Conservation (phyloP, 2,113 vertebrate species). For the Cebidichthys violaceus region DNA sequence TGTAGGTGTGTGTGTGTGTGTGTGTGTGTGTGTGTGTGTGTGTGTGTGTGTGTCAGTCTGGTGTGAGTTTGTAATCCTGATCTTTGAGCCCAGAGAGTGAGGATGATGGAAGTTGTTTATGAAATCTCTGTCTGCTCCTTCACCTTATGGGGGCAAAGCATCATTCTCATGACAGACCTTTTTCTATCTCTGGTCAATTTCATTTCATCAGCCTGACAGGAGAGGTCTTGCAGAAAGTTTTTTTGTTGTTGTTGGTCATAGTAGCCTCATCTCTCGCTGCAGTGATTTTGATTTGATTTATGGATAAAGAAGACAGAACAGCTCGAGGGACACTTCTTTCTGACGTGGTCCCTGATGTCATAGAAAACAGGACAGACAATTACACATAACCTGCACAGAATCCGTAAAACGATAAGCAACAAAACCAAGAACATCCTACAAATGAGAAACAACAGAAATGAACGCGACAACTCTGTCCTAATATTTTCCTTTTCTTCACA, state of each 20-base stretch:
- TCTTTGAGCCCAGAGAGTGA: conserved; percentile 13
- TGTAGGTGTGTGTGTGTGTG: not conserved
- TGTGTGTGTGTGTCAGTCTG: not conserved
- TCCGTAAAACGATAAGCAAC: too few species aligned
- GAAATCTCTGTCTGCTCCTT: not conserved
- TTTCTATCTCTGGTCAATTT: not conserved
- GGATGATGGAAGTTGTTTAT: conserved; percentile 6
- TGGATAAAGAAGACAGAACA: not conserved
- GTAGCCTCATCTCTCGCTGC: not conserved
- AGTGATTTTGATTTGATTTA: not conserved
- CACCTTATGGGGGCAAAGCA: conserved; percentile 10
- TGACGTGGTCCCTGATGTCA: not conserved
- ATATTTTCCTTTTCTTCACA: not conserved
- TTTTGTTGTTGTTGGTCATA: not conserved
- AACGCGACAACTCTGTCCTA: not conserved
- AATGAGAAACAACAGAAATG: too few species aligned
- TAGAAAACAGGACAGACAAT: not conserved
- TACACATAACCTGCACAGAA: too few species aligned
- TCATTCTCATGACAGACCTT: not conserved
- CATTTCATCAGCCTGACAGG: not conserved
- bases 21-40: not conserved
- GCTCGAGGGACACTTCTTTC: not conserved
- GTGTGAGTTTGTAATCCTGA: not conserved
- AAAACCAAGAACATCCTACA: too few species aligned
- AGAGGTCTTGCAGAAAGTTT: not conserved